Evolutionary conservation across 2,113 vertebrate species (phyloP), one percentile per base, ranked within the genome.

Genomic region (Megalops atlanticus): DNA sequence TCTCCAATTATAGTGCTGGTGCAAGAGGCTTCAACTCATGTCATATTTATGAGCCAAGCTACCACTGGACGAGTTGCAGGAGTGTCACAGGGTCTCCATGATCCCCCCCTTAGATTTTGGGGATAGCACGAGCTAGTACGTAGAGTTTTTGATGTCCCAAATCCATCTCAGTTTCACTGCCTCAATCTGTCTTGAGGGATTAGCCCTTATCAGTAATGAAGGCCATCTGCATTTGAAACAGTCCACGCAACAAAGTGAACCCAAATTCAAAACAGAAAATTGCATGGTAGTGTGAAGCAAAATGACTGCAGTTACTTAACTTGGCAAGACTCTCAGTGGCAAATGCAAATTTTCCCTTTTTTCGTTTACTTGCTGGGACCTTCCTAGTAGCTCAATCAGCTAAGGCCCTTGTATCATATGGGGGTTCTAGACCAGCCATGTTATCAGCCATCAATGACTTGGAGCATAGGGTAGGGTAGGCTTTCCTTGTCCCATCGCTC

Each of bases 171-270:
- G 52, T 21, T 79, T 79, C 40, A 45, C 58, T 68, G 43, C 76
- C 72, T 74, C 64, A 45, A 47, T 38, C 12, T 49, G n/a, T 35
- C 49, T 68, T 39, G 33, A 39, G 74, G 31, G 80, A 64, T 47
- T 68, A 76, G 43, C 80, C 71, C 70, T 80, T 64, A 78, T 78
- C 72, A 77, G 74, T 77, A 83, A 90, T 81, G 78, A 72, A 83
- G 85, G 89, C 87, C 85, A 90, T 86, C 85, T 88, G 87, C 76
- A 78, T 78, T 71, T 38, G 80, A 85, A 76, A 87, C 80, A 75
- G 54, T 85, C 74, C 80, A 80, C 69, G 86, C 76, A 52, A 76
- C 80, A 83, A 79, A 84, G 58, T 77, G 15, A 41, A 82, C 77
- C 81, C 82, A 64, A 74, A 16, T 85, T 81, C 18, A 69, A 36